phyloP scores from a whole-genome alignment of 2,113 vertebrate species.

The Gracilinanus agilis region DNA sequence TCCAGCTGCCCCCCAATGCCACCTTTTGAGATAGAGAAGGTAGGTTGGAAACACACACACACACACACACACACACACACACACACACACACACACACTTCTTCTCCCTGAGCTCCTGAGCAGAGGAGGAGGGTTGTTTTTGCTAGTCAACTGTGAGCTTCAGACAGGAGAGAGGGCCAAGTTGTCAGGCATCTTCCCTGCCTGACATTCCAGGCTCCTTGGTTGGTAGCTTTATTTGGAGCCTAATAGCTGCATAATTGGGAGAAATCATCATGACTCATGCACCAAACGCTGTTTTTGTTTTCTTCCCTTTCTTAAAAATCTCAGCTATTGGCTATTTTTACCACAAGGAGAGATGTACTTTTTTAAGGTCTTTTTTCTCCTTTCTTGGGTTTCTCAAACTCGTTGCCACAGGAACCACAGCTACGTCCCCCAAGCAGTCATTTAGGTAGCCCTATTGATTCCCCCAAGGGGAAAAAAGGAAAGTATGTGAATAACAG shows the following conservation, averaged over 20 bases:
- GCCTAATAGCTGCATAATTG: neutral
- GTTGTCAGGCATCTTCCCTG: accelerated
- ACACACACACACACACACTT: neutral
- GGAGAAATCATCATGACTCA: slow-evolving; percentile 46
- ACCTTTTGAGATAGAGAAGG: neutral
- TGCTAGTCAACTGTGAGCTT: neutral
- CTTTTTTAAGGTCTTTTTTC: slow-evolving; percentile 42
- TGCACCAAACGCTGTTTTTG: neutral
- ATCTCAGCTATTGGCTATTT: slow-evolving; percentile 14
- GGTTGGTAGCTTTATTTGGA: slow-evolving; percentile 28
- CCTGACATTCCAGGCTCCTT: neutral
- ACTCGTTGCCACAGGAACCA: neutral
- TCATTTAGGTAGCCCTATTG: neutral
- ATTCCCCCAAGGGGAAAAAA: neutral
- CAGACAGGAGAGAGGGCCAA: slow-evolving; percentile 17
- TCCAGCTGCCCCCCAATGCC: too few species aligned
- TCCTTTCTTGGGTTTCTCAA: slow-evolving; percentile 18
- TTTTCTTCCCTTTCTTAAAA: slow-evolving; percentile 69
- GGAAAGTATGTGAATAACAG: neutral
- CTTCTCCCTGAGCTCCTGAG: neutral
- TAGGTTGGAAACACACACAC: neutral
- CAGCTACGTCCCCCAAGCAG: neutral
- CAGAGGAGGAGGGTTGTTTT: neutral
- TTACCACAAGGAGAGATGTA: slow-evolving; percentile 54
- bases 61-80: neutral